Evolutionary conservation across 1,140 invertebrate genomes (phyloP).

Genomic region (Neuroterus valhalla): DNA sequence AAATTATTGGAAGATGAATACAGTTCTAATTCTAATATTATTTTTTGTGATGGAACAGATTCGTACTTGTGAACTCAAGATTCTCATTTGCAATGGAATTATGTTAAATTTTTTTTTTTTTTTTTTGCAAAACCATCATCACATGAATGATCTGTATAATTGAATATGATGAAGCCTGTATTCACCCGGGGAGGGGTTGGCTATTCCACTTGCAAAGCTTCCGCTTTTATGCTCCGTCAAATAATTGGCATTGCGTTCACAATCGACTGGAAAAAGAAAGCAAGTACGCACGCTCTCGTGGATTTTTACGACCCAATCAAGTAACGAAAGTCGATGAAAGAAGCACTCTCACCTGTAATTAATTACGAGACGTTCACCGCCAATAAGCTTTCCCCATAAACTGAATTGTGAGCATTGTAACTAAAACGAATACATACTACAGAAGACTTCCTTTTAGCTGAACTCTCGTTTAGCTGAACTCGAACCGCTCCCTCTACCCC

Average conservation of each 20-base stretch:
- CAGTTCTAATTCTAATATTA: too few relatives aligned
- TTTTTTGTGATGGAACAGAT: too few relatives aligned
- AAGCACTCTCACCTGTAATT: conserved; percentile 60
- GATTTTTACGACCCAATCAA: conserved; percentile 63
- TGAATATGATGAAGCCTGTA: not conserved
- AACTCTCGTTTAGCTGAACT: too few relatives aligned
- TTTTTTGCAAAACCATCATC: not conserved
- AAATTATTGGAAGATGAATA: too few relatives aligned
- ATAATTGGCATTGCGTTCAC: conserved; percentile 42
- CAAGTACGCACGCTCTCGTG: conserved; percentile 48
- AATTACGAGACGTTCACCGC: conserved; percentile 64
- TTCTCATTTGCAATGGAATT: too few relatives aligned
- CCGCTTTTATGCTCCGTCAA: conserved; percentile 34
- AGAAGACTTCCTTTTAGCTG: too few relatives aligned
- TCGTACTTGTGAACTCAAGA: too few relatives aligned
- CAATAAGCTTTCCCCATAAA: conserved; percentile 50
- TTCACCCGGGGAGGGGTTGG: not conserved
- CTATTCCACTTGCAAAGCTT: conserved; percentile 42
- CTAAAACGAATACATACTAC: conserved; percentile 13
- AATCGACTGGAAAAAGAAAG: conserved; percentile 41
- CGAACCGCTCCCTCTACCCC: too few relatives aligned
- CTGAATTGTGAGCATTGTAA: conserved; percentile 39
- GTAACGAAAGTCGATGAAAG: conserved; percentile 65
- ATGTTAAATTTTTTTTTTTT: too few relatives aligned
- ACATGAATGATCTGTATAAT: not conserved